These are phyloP conservation scores for Leptopilina syphax DNA, from an alignment of 2,888 invertebrate genomes.

Conservation along the genomic window DNA sequence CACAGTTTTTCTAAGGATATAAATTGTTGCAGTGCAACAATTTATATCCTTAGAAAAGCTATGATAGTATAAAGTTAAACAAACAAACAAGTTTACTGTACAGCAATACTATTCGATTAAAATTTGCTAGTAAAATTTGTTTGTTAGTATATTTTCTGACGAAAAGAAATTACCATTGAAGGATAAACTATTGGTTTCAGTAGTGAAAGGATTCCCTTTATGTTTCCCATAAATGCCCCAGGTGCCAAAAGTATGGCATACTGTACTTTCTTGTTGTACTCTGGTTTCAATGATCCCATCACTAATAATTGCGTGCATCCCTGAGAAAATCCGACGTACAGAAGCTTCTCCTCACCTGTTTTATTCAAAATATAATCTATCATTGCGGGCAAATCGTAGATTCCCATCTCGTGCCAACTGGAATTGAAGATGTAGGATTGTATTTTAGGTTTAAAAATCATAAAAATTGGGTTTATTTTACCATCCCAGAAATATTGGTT, in stretches of 20 bases:
- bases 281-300: slow-evolving; percentile 81
- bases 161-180: slow-evolving; percentile 5
- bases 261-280: slow-evolving; percentile 80
- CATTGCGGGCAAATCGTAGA: slow-evolving; percentile 87
- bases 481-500: no score
- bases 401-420: slow-evolving; percentile 87
- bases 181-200: neutral
- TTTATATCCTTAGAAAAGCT: no score
- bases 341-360: slow-evolving; percentile 81
- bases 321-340: slow-evolving; percentile 89
- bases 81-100: no score
- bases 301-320: slow-evolving; percentile 85
- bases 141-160: no score
- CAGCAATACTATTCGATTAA: no score
- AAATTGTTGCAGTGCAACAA: no score
- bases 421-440: neutral
- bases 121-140: no score
- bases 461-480: no score
- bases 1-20: no score
- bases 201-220: slow-evolving; percentile 7
- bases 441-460: no score
- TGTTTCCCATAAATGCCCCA: slow-evolving; percentile 48
- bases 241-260: slow-evolving; percentile 54
- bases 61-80: no score
- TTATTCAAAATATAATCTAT: slow-evolving; percentile 83